Percentiles rank a stretch among this genome's conserved stretches.
Conservation (phyloP, 2,113 vertebrate species). For the Mungos mungo region DNA sequence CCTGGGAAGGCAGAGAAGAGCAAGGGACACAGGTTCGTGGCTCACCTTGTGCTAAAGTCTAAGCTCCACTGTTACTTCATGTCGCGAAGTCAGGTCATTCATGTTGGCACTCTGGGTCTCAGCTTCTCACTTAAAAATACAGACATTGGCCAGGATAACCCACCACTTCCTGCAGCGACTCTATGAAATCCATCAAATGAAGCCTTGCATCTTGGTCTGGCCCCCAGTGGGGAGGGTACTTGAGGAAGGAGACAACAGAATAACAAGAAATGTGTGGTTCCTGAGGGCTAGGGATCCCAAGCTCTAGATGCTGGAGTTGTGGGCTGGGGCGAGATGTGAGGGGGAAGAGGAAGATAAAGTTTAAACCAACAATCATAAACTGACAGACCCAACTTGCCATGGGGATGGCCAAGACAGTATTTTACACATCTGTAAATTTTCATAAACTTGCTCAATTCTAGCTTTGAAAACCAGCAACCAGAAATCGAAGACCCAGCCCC, state of each 20-base stretch:
- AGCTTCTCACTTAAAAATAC: neutral
- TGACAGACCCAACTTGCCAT: neutral
- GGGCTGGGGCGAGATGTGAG: neutral
- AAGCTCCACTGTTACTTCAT: rapidly evolving
- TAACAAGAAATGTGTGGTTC: neutral
- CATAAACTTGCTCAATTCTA: slow-evolving; percentile 53
- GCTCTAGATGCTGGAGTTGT: neutral
- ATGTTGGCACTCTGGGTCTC: neutral
- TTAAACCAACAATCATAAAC: neutral
- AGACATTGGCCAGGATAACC: neutral
- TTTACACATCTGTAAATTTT: slow-evolving; percentile 55
- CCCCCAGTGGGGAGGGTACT: neutral
- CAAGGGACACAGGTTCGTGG: rapidly evolving
- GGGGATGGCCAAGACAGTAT: neutral
- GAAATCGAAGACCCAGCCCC: slow-evolving; percentile 59
- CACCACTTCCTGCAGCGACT: rapidly evolving
- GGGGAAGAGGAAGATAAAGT: neutral
- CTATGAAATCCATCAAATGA: neutral
- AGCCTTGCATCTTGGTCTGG: neutral
- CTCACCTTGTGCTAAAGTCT: rapidly evolving
- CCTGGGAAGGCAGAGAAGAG: neutral
- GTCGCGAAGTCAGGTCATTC: rapidly evolving
- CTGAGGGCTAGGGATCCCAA: neutral
- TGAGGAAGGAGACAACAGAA: neutral
- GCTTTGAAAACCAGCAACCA: neutral